Evolutionary conservation across 2,888 invertebrate species (phyloP).

Genomic region (Athalia circularis): DNA sequence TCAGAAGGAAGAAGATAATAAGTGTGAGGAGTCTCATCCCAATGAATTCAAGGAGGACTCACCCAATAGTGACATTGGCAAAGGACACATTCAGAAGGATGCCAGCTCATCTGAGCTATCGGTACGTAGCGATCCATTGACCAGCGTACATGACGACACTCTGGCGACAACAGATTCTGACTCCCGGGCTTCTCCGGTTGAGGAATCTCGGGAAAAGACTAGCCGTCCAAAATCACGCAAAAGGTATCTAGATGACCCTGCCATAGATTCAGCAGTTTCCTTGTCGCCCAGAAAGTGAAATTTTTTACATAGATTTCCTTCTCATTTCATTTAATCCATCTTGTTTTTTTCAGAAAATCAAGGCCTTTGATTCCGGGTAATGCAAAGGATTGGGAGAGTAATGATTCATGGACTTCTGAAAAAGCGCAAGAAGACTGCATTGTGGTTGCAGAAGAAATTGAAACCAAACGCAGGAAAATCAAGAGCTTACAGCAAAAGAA

Average conservation of each 20-base stretch:
- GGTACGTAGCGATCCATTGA: conserved; percentile 16
- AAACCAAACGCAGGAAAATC: conserved; percentile 33
- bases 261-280: no score
- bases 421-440: conserved; percentile 31
- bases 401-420: conserved; percentile 36
- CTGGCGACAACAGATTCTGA: conserved; percentile 27
- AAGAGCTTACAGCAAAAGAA: conserved; percentile 40
- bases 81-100: conserved; percentile 10
- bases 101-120: conserved; percentile 23
- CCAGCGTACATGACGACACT: not conserved
- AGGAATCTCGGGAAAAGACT: not conserved
- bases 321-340: not conserved
- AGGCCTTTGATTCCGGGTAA: conserved; percentile 20
- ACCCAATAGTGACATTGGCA: not conserved
- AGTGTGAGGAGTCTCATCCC: not conserved
- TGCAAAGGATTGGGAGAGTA: conserved; percentile 34
- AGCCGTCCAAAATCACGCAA: conserved; percentile 20
- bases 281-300: not conserved
- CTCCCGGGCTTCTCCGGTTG: not conserved
- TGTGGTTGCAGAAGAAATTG: conserved; percentile 30
- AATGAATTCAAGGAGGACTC: conserved; percentile 7
- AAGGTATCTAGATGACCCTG: not conserved
- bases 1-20: not conserved
- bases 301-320: no score
- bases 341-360: conserved; percentile 5